Conservation (phyloP, 2,113 vertebrate species). For the Gallinago paraguaiae region DNA sequence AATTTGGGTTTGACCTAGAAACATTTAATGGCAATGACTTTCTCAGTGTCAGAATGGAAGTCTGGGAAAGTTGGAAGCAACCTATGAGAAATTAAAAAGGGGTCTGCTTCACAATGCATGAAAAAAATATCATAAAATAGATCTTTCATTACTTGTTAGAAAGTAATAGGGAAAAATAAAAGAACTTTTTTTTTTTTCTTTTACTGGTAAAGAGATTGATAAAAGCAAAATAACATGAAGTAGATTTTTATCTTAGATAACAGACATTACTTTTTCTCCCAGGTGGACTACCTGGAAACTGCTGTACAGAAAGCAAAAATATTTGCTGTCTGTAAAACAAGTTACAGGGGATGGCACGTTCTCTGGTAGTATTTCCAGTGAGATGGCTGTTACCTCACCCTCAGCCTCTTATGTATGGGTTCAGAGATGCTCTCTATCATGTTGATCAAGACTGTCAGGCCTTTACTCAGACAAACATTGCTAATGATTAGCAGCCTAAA, state of each 20-base stretch:
- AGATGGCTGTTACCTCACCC: neutral
- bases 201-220: neutral
- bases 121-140: neutral
- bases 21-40: neutral
- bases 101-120: neutral
- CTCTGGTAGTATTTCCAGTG: neutral
- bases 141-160: neutral
- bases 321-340: neutral
- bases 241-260: neutral
- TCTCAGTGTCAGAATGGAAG: neutral
- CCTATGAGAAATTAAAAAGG: neutral
- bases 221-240: neutral
- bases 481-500: neutral
- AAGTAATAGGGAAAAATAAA: neutral
- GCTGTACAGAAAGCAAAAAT: neutral
- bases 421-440: neutral
- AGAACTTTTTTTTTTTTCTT: neutral
- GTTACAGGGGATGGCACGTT: neutral
- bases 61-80: neutral
- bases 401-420: neutral
- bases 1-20: slow-evolving; percentile 51
- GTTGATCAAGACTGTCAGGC: neutral
- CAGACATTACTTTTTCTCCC: neutral
- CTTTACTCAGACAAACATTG: neutral
- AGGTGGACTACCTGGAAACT: neutral